Percentiles rank a stretch among this genome's conserved stretches.
phyloP scores from a whole-genome alignment of 2,888 invertebrate genomes.

The Tricholauxania praeusta region DNA sequence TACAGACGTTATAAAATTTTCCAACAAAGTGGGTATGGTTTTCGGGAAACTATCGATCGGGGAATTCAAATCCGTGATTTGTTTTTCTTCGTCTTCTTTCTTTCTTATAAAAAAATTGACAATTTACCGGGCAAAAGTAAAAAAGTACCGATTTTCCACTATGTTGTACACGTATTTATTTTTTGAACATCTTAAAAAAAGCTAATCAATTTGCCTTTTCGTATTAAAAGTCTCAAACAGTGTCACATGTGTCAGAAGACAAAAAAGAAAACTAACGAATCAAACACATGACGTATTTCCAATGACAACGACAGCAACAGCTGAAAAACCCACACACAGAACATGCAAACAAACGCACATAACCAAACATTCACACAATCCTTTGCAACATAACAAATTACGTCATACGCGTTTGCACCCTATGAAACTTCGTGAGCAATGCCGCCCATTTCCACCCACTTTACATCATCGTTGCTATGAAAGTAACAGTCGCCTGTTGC shows the following conservation, averaged over 20 bases:
- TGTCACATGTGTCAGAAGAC: neutral
- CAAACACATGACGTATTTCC: neutral
- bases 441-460: neutral
- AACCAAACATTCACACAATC: neutral
- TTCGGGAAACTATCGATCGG: too few relatives aligned
- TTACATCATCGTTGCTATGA: neutral
- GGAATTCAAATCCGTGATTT: too few relatives aligned
- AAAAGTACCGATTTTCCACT: too few relatives aligned
- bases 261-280: neutral
- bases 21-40: too few relatives aligned
- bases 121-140: too few relatives aligned
- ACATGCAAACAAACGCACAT: constrained; percentile 12
- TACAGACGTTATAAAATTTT: too few relatives aligned
- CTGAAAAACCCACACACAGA: too few relatives aligned
- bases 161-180: too few relatives aligned
- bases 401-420: constrained; percentile 15
- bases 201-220: neutral
- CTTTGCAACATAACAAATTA: neutral
- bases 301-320: constrained; percentile 24
- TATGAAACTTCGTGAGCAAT: neutral
- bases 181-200: neutral
- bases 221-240: neutral
- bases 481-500: constrained; percentile 3
- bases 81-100: too few relatives aligned
- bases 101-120: too few relatives aligned